Evolutionary conservation across 2,888 invertebrate genomes (phyloP), one percentile per base, ranked within the genome.

Genomic region (Iselma pallidipennis): DNA sequence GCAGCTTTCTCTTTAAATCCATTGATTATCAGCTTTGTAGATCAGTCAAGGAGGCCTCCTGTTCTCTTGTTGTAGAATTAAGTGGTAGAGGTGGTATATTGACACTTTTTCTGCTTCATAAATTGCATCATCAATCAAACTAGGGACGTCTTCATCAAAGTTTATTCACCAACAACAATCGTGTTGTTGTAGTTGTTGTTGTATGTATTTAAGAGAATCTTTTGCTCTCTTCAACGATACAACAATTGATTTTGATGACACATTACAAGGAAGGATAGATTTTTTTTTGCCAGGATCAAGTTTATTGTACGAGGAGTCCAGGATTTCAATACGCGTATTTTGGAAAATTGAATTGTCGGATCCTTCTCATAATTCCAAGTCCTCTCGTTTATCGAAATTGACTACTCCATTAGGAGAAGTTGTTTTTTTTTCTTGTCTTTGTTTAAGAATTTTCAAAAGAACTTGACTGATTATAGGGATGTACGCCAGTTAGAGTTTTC

Each of bases 101-200:
- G 61, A 62, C 61, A 62, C 55, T 61, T 62, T 62, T 57, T 57
- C 57, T 58, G 61, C 54, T 58, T 56, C 57, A 57, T 58, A 62
- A 61, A 62, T 57, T 62, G 57, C 61, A 66, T 65, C 66, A 68
- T 66, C 66, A 66, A 68, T 68, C 66, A 68, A 57, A 51, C 55
- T 37, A 37, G 59, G 52, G 68, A 68, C 60, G 66, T 59, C 65
- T 68, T 66, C 63, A 66, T 65, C 68, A 66, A 66, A 65, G 59
- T 68, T 63, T 68, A 63, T 66, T 60, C 66, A 63, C 55, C 55
- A 59, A 58, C 55, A 52, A 63, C 16, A 37, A 16, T 16, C 16
- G 10, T 37, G 16, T 33, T 33, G 4, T n/a, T n/a, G n/a, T n/a
- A n/a, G n/a, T n/a, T n/a, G n/a, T n/a, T 37, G 9, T 37, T 7